phyloP scores from a whole-genome alignment of 2,888 invertebrate genomes.

The Cryptophagus acutangulus region DNA sequence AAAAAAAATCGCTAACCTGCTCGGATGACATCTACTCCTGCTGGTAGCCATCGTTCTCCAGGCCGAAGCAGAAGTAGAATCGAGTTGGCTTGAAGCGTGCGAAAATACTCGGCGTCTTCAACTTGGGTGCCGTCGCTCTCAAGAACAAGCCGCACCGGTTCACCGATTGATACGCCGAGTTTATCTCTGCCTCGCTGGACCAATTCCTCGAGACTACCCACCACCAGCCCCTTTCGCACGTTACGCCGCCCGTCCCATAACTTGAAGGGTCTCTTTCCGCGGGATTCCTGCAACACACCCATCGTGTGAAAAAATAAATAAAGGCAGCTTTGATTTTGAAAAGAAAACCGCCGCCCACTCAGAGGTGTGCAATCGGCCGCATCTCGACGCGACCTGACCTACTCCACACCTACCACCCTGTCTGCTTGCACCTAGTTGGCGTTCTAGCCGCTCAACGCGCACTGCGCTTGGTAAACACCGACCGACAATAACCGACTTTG shows the following conservation, averaged over 20 bases:
- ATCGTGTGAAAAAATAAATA: too few species aligned
- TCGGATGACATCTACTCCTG: slow-evolving; percentile 90
- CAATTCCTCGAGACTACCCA: slow-evolving; percentile 83
- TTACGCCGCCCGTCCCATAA: slow-evolving; percentile 94
- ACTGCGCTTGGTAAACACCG: slow-evolving; percentile 24
- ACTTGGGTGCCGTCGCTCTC: slow-evolving; percentile 96
- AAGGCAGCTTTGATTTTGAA: too few species aligned
- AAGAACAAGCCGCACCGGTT: slow-evolving; percentile 84
- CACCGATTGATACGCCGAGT: slow-evolving; percentile 78
- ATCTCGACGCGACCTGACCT: slow-evolving; percentile 41
- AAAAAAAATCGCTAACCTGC: slow-evolving; percentile 69
- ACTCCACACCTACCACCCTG: slow-evolving; percentile 37
- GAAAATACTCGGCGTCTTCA: slow-evolving; percentile 94
- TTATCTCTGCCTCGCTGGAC: slow-evolving; percentile 74
- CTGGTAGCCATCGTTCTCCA: slow-evolving; percentile 90
- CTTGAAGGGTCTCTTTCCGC: slow-evolving; percentile 95
- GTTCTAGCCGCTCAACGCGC: slow-evolving; percentile 28
- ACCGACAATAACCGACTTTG: slow-evolving; percentile 11
- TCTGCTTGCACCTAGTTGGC: slow-evolving; percentile 25
- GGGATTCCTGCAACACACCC: slow-evolving; percentile 71
- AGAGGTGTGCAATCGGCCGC: slow-evolving; percentile 30
- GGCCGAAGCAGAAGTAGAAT: slow-evolving; percentile 82
- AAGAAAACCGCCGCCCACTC: slow-evolving; percentile 19
- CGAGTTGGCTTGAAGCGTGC: slow-evolving; percentile 87
- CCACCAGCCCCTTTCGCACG: slow-evolving; percentile 89